Conservation (phyloP, 2,113 vertebrate genomes). For the Centropus unirufus region DNA sequence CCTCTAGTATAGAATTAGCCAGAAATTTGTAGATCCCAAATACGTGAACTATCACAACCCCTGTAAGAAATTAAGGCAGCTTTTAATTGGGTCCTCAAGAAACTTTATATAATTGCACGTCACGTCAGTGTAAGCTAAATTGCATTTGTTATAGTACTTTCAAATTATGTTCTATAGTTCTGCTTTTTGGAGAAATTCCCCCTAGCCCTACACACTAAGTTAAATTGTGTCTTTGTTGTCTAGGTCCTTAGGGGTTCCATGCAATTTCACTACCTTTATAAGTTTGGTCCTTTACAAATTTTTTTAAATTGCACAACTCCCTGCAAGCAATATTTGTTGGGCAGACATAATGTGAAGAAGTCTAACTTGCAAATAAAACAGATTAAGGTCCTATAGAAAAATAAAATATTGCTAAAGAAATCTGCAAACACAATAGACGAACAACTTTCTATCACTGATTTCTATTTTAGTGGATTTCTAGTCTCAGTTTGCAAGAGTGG, state of each 20-base stretch:
- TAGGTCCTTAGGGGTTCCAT: not conserved
- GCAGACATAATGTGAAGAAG: not conserved
- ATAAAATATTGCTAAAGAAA: not conserved
- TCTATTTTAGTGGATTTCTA: not conserved
- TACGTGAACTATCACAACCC: not conserved
- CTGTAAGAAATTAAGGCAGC: not conserved
- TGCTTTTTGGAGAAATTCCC: not conserved
- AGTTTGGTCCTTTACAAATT: not conserved
- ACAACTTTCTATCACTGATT: not conserved
- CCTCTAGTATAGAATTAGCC: not conserved
- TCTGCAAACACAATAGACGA: not conserved
- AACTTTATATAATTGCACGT: not conserved
- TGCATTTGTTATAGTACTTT: not conserved
- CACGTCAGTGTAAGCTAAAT: not conserved
- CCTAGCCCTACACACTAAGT: not conserved
- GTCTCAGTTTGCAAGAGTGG: not conserved
- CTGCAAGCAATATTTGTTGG: not conserved
- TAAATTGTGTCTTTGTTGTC: not conserved
- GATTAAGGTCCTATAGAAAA: not conserved
- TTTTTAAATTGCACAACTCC: not conserved
- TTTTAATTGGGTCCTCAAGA: not conserved
- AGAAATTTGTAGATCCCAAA: not conserved
- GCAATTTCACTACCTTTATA: not conserved
- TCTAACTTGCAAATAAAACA: not conserved
- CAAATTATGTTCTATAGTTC: not conserved